These are phyloP conservation scores for Drosophila cognata DNA, from an alignment of 2,888 invertebrate genomes.

Conservation along the genomic window DNA sequence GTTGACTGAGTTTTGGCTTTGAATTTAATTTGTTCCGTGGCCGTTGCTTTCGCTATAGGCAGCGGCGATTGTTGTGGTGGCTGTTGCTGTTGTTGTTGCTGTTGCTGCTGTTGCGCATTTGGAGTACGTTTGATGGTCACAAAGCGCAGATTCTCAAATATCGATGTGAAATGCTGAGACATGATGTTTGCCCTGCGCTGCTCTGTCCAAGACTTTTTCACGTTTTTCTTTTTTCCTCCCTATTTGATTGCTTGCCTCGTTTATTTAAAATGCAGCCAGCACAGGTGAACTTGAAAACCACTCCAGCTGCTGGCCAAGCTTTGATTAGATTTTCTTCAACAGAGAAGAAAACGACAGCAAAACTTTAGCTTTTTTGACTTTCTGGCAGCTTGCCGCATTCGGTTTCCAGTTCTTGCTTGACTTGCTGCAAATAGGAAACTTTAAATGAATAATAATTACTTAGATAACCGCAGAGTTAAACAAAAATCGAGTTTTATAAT, in stretches of 20 bases:
- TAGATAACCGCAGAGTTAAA: slow-evolving; percentile 5
- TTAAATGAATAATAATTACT: slow-evolving; percentile 35
- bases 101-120: slow-evolving; percentile 59
- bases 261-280: slow-evolving; percentile 70
- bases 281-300: slow-evolving; percentile 61
- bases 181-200: slow-evolving; percentile 68
- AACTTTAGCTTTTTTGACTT: slow-evolving; percentile 29
- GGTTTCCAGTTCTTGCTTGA: slow-evolving; percentile 21
- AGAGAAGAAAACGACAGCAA: slow-evolving; percentile 20
- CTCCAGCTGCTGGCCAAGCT: slow-evolving; percentile 48
- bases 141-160: slow-evolving; percentile 84
- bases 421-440: slow-evolving; percentile 39
- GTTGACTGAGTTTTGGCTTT: slow-evolving; percentile 64
- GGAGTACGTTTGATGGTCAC: slow-evolving; percentile 78
- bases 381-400: slow-evolving; percentile 29
- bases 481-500: background rate
- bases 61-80: slow-evolving; percentile 54
- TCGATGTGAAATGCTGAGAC: slow-evolving; percentile 84
- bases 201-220: slow-evolving; percentile 17
- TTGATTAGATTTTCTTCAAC: slow-evolving; percentile 72
- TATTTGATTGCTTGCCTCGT: slow-evolving; percentile 50
- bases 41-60: slow-evolving; percentile 41
- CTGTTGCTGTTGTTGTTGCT: slow-evolving; percentile 51
- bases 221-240: slow-evolving; percentile 9
- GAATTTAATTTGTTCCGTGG: slow-evolving; percentile 61